Evolutionary conservation across 2,797 vertebrate species (phyloP), one percentile per base, ranked within the genome.

Genomic region (Clarias pachynema): DNA sequence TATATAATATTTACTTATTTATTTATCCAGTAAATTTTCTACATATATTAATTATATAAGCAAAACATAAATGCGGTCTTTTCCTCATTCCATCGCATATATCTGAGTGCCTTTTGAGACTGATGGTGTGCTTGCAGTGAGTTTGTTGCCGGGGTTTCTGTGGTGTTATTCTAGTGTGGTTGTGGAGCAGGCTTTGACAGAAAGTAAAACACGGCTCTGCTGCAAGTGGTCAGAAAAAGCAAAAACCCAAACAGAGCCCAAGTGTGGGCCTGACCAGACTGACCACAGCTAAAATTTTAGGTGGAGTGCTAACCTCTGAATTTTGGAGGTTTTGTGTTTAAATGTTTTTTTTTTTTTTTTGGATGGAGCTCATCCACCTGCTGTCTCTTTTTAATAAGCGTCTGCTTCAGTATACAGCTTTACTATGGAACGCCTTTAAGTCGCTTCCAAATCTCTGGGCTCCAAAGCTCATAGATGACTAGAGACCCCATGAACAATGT

Each of bases 201-300:
- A 86, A 93, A 89, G 86, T 89, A 89, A 91, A 93, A 90, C 91
- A 91, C 80, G 86, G 79, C 89, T 90, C 74, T 87, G 78, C 86
- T 88, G 88, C 86, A 86, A 89, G 91, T 31, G 92, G 93, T 91
- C 91, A 89, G 86, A 68, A 68, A 72, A 86, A 80, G 89, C 83
- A 85, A 56, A 72, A 89, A 88, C 83, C 70, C 77, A 57, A 77
- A 84, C 59, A 78, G 88, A 89, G 87, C 86, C 90, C 15, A 81
- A 86, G 89, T 77, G 75, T 90, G 75, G 82, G 74, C 83, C 86
- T 91, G 91, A 94, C 91, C 91, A 89, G 34, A 83, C 72, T 86
- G 91, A 93, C 93, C 91, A 89, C 93, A 93, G 91, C 85, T 87
- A 75, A 89, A 88, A 88, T 80, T 82, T 83, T 86, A 90, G 86